Conservation (phyloP, 2,797 vertebrate genomes). For the Gymnothorax javanicus region DNA sequence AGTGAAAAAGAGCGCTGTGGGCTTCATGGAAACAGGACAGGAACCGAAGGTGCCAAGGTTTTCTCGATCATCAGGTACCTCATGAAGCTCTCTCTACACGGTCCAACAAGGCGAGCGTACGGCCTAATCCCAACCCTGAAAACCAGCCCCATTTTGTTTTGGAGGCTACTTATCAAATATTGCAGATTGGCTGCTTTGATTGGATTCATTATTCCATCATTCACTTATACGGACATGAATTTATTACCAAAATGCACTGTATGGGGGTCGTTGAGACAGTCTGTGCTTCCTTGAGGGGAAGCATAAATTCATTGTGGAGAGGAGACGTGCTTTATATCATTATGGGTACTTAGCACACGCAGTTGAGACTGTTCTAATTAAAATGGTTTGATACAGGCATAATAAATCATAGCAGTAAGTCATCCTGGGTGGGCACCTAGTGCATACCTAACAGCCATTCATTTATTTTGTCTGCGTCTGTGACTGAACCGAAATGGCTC, state of each 20-base stretch:
- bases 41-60: neutral
- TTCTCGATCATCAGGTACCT: slow-evolving; percentile 2
- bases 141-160: neutral
- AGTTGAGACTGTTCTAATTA: neutral
- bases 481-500: neutral
- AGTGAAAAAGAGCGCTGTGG: neutral
- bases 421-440: neutral
- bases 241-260: neutral
- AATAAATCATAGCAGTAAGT: neutral
- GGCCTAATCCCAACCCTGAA: neutral
- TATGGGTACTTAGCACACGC: neutral
- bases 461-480: neutral
- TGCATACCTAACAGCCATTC: neutral
- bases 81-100: neutral
- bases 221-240: neutral
- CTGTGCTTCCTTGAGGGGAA: neutral
- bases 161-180: neutral
- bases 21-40: neutral
- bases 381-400: neutral
- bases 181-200: neutral
- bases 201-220: neutral
- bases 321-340: neutral
- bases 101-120: neutral
- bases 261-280: neutral
- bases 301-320: neutral